These are phyloP conservation scores for Barnardius zonarius DNA, from an alignment of 2,113 vertebrate species.

Conservation along the genomic window DNA sequence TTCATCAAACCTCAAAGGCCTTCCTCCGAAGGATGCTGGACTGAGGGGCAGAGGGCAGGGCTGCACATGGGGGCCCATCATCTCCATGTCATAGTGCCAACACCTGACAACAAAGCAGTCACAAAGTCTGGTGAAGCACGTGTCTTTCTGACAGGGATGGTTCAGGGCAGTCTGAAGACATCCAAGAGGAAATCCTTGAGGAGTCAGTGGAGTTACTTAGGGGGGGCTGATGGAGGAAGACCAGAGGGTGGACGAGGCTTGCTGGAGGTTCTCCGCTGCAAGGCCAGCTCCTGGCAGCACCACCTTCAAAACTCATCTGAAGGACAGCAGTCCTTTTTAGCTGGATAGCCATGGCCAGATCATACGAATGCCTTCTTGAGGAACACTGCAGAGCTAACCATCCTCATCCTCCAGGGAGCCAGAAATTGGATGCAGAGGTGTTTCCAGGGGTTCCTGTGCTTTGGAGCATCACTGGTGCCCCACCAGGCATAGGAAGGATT, in stretches of 20 bases:
- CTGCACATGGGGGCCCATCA: not conserved
- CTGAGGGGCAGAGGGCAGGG: not conserved
- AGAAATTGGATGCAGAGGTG: not conserved
- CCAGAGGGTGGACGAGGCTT: not conserved
- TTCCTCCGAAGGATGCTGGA: not conserved
- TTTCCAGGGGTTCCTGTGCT: not conserved
- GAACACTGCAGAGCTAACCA: not conserved
- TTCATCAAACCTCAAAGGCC: not conserved
- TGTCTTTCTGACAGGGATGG: not conserved
- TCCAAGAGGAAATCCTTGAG: not conserved
- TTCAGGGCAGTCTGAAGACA: rapidly evolving
- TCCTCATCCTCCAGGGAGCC: not conserved
- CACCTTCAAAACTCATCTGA: not conserved
- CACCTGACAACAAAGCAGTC: too few species aligned
- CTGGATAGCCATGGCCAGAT: not conserved
- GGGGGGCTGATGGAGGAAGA: not conserved
- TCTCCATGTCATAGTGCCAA: not conserved
- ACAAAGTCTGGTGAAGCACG: rapidly evolving
- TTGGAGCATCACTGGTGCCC: not conserved
- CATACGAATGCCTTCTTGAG: not conserved
- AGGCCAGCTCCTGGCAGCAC: not conserved
- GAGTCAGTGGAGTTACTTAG: not conserved
- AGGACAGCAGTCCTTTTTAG: not conserved
- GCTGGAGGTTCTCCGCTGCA: not conserved
- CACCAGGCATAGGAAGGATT: not conserved